Base-by-base conservation (phyloP, 2,113 vertebrate genomes). In the Illadopsis cleaveri region DNA sequence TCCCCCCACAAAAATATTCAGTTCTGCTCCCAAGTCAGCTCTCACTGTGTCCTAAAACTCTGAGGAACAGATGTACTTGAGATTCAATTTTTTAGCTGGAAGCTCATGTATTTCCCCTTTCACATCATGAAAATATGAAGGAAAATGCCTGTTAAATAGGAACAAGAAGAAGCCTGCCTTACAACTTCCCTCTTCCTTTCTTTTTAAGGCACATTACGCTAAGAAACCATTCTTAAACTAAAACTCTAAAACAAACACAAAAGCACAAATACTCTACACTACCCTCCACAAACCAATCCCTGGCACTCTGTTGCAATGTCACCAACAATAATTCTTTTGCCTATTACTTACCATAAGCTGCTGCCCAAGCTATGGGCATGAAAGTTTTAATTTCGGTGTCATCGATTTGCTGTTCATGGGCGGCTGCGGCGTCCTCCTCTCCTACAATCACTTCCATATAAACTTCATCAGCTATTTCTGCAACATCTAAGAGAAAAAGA, bases 401-500 rank as follows among this genome's bases (percentile, higher is more conserved):
- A 90, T 99, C 98, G 45, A 98, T 98, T 88, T 98, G 98, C 82
- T 99, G 98, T 68, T 99, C 99, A 9, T 99, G 99, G 65, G 98
- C 97, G 1, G 98, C 98, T 42, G 99, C 98, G 0, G 98, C 98
- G 94, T 99, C 99, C 78, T 99, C 99, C 50, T 99, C 99, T 88
- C 98, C 99, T 94, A 99, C 99, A 85, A 99, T 99, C 96, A 99
- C 99, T 95, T 99, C 99, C 99, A 99, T 99, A 97, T 99, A 99
- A 82, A 99, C 99, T 96, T 99, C 99, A 94, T 99, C 99, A 61
- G 99, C 98, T 85, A 99, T 99, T 98, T 99, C 99, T 53, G 98
- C 98, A 92, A 98, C 98, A 97, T 98, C 99, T 99, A 97, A 86
- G 82, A 96, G 93, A 97, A 98, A 97, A 96, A 96, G 53, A 91